Base-by-base conservation (phyloP, 2,113 vertebrate species). In the Charadrius vociferus region DNA sequence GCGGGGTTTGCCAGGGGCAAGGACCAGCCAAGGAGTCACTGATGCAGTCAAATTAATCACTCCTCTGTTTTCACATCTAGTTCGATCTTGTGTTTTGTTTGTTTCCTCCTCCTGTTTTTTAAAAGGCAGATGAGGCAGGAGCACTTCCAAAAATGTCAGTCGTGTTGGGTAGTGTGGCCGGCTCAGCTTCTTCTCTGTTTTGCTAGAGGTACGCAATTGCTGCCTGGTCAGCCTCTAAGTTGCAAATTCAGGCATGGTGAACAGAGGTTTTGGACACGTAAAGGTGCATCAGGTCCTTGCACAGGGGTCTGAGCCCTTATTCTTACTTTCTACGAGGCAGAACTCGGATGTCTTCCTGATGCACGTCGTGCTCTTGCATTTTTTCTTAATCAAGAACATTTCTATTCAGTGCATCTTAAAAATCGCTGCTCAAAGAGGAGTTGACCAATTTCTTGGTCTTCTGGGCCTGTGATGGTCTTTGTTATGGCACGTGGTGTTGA, bases 111-210 rank as follows among this genome's bases (percentile, higher is more conserved):
- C 14, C 2, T 5, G 2, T 41, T 71, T 78, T 80, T 58, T 7
- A 47, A 32, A 55, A 75, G 32, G 17, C 0, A 0, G 14, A 59
- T 43, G 9, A 81, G 7, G 20, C 81, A 78, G 39, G 26, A 81
- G 21, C 27, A 19, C 34, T 52, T 82, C 52, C 26, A 36, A 43
- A 70, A 92, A 39, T 2, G 1, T 66, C 20, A 21, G 43, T 87
- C 8, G 5, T 0, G 0, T 19, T 61, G 49, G 55, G 34, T 56
- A 80, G 45, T 0, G 1, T 70, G 67, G 34, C 23, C 24, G 61
- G 49, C 62, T 19, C 20, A 53, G 37, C 2, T 1, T 65, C 30
- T 45, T 58, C 43, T 68, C 56, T 49, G 15, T 24, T 85, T 63
- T 77, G 47, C 49, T 59, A 9, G 15, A 74, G 83, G 18, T 53